Evolutionary conservation across 2,888 invertebrate species (phyloP).

Genomic region (Pycnomerus fuliginosus): DNA sequence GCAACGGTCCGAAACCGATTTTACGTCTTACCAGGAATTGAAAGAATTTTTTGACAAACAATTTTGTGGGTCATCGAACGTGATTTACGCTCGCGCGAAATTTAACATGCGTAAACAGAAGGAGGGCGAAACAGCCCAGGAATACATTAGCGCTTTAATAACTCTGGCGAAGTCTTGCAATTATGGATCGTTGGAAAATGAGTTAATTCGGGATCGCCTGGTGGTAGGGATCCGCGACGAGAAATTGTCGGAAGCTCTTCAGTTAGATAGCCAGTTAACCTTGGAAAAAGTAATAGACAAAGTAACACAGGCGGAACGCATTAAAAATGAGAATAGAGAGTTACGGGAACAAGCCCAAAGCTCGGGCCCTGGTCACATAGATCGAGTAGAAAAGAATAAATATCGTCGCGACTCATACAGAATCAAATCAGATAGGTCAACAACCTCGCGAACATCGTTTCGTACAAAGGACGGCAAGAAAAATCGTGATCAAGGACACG

Average conservation of each 20-base stretch:
- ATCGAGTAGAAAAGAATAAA: background rate
- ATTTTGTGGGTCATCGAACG: background rate
- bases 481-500: background rate
- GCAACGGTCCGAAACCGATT: background rate
- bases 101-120: background rate
- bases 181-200: no score
- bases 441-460: no score
- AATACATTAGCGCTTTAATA: background rate
- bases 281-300: conserved; percentile 25
- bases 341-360: background rate
- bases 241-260: conserved; percentile 27
- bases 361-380: background rate
- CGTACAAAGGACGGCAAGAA: no score
- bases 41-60: conserved; percentile 1
- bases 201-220: no score
- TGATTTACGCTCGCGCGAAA: background rate
- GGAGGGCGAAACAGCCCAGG: background rate
- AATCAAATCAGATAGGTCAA: background rate
- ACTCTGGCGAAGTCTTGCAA: no score
- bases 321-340: conserved; percentile 21
- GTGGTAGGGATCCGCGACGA: conserved; percentile 30
- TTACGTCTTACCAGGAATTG: background rate
- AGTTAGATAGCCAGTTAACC: conserved; percentile 27
- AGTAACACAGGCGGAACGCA: conserved; percentile 24
- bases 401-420: background rate